Conservation (phyloP, 2,888 invertebrate genomes). For the Nycteola revayana region DNA sequence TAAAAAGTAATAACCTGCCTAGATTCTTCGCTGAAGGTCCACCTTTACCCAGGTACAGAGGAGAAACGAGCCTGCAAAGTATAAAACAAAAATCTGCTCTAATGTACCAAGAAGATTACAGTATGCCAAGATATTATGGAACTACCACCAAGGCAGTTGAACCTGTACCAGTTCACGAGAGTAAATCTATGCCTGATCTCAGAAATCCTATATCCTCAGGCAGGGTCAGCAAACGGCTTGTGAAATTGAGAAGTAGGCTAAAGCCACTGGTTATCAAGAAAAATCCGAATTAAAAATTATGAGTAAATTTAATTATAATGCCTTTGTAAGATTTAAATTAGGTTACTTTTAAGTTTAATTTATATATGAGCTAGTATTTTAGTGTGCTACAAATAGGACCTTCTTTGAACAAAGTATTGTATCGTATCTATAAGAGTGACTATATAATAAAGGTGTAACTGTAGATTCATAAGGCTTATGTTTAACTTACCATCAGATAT, state of each 20-base stretch:
- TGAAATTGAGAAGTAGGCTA: slow-evolving; percentile 66
- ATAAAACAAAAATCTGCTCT: slow-evolving; percentile 78
- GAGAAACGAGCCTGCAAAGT: slow-evolving; percentile 68
- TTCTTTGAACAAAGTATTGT: too few species aligned
- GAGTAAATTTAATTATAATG: slow-evolving; percentile 11
- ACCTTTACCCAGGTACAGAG: slow-evolving; percentile 61
- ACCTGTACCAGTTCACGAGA: slow-evolving; percentile 59
- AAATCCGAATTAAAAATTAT: slow-evolving; percentile 67
- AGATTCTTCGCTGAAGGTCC: slow-evolving; percentile 73
- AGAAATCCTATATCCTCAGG: slow-evolving; percentile 53
- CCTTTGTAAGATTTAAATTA: slow-evolving; percentile 23
- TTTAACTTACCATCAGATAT: too few species aligned
- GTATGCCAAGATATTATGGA: slow-evolving; percentile 84
- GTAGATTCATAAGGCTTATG: too few species aligned
- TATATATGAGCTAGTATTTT: too few species aligned
- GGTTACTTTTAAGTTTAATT: too few species aligned
- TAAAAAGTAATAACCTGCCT: slow-evolving; percentile 71
- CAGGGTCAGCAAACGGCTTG: slow-evolving; percentile 68
- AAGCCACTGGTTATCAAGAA: slow-evolving; percentile 75
- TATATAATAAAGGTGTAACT: too few species aligned
- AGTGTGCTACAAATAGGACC: too few species aligned
- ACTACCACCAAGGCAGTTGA: slow-evolving; percentile 54
- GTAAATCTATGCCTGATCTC: slow-evolving; percentile 77
- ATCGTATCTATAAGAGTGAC: too few species aligned
- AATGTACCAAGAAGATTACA: slow-evolving; percentile 79